Base-by-base conservation (phyloP, 2,888 invertebrate genomes). In the Hymenopus coronatus region DNA sequence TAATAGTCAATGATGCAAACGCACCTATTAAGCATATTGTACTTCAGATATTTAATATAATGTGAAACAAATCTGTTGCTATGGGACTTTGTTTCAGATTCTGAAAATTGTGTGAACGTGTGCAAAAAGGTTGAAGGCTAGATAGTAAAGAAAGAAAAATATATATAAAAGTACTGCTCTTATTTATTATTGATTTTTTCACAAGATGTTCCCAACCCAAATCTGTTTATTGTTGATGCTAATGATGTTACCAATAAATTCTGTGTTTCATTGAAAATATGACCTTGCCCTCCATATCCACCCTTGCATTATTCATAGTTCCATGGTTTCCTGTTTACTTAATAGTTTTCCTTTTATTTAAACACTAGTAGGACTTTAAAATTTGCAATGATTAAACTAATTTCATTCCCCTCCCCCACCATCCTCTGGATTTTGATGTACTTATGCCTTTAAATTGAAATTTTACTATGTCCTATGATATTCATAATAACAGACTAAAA, bases 81-180 rank as follows among this genome's bases (percentile, higher is more conserved):
- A 88, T 88, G n/a, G 33, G 83, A n/a, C 33, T 46, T 85, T 85
- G 46, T 85, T 83, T 88, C 28, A 27, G 82, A 83, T 88, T 83
- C 88, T 83, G 87, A 30, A 87, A 28, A 87, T 87, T 87, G 87
- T 88, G 88, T 88, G 88, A 88, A 88, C 83, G 88, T 88, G 88
- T 83, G 82, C 83, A 83, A 88, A 88, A 83, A 82, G 81, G n/a
- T 82, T 30, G 40, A 88, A 28, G 40, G 46, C 46, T 85, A 85
- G 85, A 30, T 46, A 85, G 85, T 85, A 85, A 46, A 85, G 30
- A 85, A 28, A 85, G 15, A 85, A 28, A 85, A 54, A 85, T 46
- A 85, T 84, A 84, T 84, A 85, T 85, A n/a, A 85, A 85, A 85
- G 27, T 15, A 25, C 7, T 46, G 46, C 54, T 70, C 20, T 8